phyloP scores from a whole-genome alignment of 2,113 vertebrate genomes.

The Rhodinocichla rosea region DNA sequence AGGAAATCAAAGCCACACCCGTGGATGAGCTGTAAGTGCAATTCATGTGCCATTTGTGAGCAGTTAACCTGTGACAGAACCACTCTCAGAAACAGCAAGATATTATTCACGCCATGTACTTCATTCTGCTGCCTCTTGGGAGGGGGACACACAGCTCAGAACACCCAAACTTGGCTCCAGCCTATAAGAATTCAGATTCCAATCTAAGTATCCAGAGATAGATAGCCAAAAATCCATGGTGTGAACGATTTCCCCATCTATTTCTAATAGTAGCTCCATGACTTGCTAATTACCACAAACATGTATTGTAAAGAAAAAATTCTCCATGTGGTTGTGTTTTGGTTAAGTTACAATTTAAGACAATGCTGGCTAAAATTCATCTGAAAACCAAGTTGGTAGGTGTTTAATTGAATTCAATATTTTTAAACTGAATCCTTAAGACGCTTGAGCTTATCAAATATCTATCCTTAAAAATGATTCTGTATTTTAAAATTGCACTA shows the following conservation, averaged over 20 bases:
- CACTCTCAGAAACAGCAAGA: not conserved
- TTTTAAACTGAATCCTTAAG: not conserved
- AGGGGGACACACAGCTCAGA: not conserved
- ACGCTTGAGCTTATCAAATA: not conserved
- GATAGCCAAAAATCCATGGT: not conserved
- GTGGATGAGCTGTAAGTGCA: not conserved
- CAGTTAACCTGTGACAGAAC: not conserved
- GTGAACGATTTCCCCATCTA: not conserved
- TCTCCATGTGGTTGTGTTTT: not conserved
- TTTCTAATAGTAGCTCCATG: not conserved
- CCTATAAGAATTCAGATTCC: not conserved
- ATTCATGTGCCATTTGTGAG: not conserved
- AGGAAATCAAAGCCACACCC: not conserved
- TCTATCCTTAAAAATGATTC: not conserved
- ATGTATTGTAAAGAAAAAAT: not conserved
- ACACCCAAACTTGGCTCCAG: not conserved
- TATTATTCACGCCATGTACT: not conserved
- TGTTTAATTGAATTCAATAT: not conserved
- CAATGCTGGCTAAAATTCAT: not conserved
- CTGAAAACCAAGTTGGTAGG: not conserved
- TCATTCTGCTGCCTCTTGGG: not conserved
- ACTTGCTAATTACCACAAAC: not conserved
- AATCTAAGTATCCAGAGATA: not conserved
- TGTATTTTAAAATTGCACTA: not conserved
- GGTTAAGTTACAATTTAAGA: not conserved